Evolutionary conservation across 2,113 vertebrate species (phyloP).

Genomic region (Cochlearius cochlearius): DNA sequence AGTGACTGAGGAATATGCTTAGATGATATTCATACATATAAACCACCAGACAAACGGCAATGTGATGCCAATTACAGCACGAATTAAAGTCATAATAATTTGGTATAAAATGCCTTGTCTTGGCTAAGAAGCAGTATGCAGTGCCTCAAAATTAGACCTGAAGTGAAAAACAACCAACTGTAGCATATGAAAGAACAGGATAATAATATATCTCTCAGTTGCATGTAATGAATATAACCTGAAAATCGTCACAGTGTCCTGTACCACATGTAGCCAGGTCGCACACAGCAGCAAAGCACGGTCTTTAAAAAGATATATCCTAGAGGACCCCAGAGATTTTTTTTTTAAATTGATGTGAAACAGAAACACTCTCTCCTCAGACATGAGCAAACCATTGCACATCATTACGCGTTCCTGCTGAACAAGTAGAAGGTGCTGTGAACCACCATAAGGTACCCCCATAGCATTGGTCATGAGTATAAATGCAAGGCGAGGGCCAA

Average conservation of each 20-base stretch:
- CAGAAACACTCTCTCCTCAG: not conserved
- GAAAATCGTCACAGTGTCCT: not conserved
- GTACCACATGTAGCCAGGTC: not conserved
- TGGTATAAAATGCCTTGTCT: not conserved
- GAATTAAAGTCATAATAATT: not conserved
- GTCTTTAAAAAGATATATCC: not conserved
- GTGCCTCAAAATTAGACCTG: not conserved
- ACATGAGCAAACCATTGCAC: not conserved
- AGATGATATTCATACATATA: not conserved
- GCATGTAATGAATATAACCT: not conserved
- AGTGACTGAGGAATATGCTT: not conserved
- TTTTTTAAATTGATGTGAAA: not conserved
- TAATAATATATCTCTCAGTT: not conserved
- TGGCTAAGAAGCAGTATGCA: not conserved
- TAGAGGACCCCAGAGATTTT: not conserved
- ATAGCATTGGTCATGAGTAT: rapidly evolving
- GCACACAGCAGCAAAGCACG: not conserved
- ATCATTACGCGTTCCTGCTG: not conserved
- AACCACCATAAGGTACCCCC: not conserved
- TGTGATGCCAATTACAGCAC: not conserved
- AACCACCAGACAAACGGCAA: not conserved
- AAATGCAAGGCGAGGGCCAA: not conserved
- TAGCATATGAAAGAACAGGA: not conserved
- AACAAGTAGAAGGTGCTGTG: not conserved
- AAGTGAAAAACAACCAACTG: not conserved